A percentile compares a stretch with the other conserved stretches of the same genome.
phyloP scores from a whole-genome alignment of 2,888 invertebrate genomes.

The Homarus gammarus region DNA sequence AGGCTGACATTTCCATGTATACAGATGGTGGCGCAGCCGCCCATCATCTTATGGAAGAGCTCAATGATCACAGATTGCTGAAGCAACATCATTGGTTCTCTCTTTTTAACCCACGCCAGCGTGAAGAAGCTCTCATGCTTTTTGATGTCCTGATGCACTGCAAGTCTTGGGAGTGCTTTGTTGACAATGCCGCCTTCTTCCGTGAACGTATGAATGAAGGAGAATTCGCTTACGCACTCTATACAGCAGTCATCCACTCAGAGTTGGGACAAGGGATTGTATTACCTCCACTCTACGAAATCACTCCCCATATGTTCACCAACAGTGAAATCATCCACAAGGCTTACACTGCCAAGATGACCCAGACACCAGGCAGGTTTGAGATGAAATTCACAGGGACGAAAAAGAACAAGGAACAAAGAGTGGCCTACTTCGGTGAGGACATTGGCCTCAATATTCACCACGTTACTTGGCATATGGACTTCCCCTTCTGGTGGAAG shows the following conservation, averaged over 20 bases:
- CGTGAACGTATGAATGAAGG: conserved; percentile 84
- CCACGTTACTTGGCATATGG: conserved; percentile 80
- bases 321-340: conserved; percentile 83
- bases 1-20: conserved; percentile 83
- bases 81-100: conserved; percentile 83
- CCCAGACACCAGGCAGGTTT: conserved; percentile 77
- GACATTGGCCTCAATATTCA: conserved; percentile 85
- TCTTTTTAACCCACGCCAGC: conserved; percentile 83
- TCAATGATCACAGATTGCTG: conserved; percentile 83
- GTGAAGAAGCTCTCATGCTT: conserved; percentile 84
- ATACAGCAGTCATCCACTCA: conserved; percentile 82
- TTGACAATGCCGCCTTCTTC: conserved; percentile 85
- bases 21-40: conserved; percentile 83
- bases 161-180: conserved; percentile 86
- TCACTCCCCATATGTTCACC: conserved; percentile 84
- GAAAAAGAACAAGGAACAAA: conserved; percentile 82
- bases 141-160: conserved; percentile 86
- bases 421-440: conserved; percentile 85
- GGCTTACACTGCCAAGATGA: conserved; percentile 77
- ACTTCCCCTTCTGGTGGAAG: conserved; percentile 72
- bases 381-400: conserved; percentile 78
- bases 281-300: conserved; percentile 85
- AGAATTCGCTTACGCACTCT: conserved; percentile 84
- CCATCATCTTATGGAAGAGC: conserved; percentile 82
- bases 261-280: conserved; percentile 80